Evolutionary conservation across 2,113 vertebrate genomes (phyloP).

Genomic region (Tenebrosternarchus preto): DNA sequence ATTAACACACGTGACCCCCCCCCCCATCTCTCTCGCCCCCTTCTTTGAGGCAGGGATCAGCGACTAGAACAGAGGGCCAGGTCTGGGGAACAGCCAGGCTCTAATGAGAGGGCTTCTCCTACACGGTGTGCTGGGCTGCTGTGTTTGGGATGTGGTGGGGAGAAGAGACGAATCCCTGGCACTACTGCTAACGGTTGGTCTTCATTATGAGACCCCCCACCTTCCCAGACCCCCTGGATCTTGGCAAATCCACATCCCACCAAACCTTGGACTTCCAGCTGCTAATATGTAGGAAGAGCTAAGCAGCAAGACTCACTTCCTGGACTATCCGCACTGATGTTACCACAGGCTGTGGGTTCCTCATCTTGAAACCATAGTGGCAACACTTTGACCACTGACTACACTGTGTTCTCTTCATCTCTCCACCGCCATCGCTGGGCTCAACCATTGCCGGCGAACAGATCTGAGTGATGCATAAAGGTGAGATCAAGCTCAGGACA

Average conservation of each 20-base stretch:
- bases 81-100: conserved; percentile 55
- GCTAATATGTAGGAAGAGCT: no score
- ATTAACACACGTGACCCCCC: conserved; percentile 56
- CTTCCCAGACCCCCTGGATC: no score
- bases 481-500: conserved; percentile 65
- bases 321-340: no score
- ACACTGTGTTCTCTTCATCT: background rate
- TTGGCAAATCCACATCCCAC: no score
- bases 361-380: background rate
- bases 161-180: no score
- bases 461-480: conserved; percentile 65
- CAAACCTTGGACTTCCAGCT: no score
- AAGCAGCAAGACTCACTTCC: no score
- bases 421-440: background rate
- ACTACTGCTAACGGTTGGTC: no score
- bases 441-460: conserved; percentile 48
- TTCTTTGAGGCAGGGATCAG: conserved; percentile 8
- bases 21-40: no score
- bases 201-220: conserved; percentile 61
- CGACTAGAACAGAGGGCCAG: conserved; percentile 42
- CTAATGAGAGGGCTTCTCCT: conserved; percentile 62
- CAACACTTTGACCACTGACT: background rate
- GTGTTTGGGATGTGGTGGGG: conserved; percentile 40
- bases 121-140: conserved; percentile 57
- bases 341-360: background rate